Evolutionary conservation across 2,888 invertebrate species (phyloP), one percentile per base, ranked within the genome.

Genomic region (Rhorus exstirpatorius): DNA sequence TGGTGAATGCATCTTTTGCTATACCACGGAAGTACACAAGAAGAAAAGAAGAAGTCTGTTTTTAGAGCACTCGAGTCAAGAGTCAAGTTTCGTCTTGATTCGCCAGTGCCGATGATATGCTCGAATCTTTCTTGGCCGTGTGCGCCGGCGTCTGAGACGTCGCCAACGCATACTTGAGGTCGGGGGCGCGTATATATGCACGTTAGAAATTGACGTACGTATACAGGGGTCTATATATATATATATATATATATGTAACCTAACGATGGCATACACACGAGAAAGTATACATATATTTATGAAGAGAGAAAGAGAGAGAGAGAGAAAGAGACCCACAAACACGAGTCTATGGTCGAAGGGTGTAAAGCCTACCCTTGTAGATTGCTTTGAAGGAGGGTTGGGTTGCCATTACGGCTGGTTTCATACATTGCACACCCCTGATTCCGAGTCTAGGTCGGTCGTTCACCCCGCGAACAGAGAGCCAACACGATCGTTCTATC

Each of bases 391-490:
- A 88, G 88, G 87, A 90, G 90, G 89, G 88, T 67, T 79, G 63
- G 63, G 70, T 88, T 85, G 88, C 88, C 87, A 87, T 89, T 88
- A 90, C 87, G 88, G 89, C 85, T 88, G 87, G 89, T 87, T 90
- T 90, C 89, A 89, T 90, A 90, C 88, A 88, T 89, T 90, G 92
- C 92, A 91, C 92, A 93, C 91, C 93, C 92, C 92, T 92, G 92
- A 92, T 90, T 91, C 86, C 88, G 92, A 93, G 93, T 93, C 93
- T 93, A 93, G 93, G 93, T 93, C 93, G 93, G 93, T 92, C 93
- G 88, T 93, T 93, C 92, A 93, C 90, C 92, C 86, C 89, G n/a
- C n/a, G 78, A 86, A 79, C 81, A 86, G 87, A 87, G 86, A 41
- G 38, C 74, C 51, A 74, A 4, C 38, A 75, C 14, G 58, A 19